A percentile compares a stretch with the other conserved stretches of the same genome.
phyloP scores from a whole-genome alignment of 2,888 invertebrate genomes.

The Ormyrus rosae region DNA sequence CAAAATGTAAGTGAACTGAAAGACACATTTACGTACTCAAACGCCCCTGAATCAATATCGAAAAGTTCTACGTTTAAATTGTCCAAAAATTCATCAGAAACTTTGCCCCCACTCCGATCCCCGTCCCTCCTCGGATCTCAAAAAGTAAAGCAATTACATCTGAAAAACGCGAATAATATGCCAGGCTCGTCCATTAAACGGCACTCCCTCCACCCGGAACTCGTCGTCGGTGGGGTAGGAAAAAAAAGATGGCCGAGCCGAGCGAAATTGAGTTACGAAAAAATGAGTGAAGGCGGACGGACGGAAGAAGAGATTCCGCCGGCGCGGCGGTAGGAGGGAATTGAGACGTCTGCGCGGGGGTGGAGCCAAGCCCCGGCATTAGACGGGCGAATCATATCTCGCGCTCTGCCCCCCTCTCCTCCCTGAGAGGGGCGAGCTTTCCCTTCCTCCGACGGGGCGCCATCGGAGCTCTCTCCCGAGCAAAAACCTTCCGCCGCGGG shows the following conservation, averaged over 20 bases:
- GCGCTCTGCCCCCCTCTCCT: not conserved
- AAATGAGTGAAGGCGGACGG: constrained; percentile 20
- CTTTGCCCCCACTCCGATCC: no score
- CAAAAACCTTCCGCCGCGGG: constrained; percentile 21
- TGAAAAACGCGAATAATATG: no score
- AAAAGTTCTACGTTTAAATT: no score
- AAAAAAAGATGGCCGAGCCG: constrained; percentile 18
- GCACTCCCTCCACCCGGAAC: no score
- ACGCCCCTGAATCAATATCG: no score
- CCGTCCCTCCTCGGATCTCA: no score
- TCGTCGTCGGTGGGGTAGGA: not conserved
- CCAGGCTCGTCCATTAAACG: no score
- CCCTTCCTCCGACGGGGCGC: constrained; percentile 14
- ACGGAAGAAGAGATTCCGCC: not conserved
- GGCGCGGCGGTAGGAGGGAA: constrained; percentile 37
- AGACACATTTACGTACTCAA: no score
- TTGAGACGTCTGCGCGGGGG: constrained; percentile 52
- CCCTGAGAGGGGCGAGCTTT: not conserved
- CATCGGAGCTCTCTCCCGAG: not conserved
- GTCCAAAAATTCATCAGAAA: no score
- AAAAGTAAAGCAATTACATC: no score
- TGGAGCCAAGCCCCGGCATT: constrained; percentile 37
- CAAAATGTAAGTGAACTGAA: no score
- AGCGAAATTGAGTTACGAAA: constrained; percentile 35
- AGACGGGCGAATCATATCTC: constrained; percentile 48